Evolutionary conservation across 2,797 vertebrate genomes (phyloP).

Genomic region (Pangasius krempfi): DNA sequence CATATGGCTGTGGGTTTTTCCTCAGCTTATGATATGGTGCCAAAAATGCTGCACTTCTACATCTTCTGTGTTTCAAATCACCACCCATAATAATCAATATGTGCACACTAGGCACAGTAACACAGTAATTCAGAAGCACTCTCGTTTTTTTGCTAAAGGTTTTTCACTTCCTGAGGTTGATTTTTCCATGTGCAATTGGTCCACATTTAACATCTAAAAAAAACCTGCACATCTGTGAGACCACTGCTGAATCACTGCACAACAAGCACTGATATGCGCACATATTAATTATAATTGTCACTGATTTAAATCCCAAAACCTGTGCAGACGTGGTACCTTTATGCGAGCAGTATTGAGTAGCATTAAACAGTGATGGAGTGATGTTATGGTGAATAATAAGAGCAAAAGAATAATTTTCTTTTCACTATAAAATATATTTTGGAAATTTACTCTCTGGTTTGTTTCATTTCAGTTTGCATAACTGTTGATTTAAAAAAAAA

Average conservation of each 20-base stretch:
- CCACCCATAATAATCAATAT: not conserved
- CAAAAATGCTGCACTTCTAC: not conserved
- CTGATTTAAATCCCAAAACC: not conserved
- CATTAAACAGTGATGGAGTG: not conserved
- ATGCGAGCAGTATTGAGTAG: not conserved
- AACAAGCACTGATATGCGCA: not conserved
- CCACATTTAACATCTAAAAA: not conserved
- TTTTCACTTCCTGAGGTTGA: not conserved
- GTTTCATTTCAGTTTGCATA: not conserved
- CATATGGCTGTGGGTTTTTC: not conserved
- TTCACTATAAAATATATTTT: not conserved
- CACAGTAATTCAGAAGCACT: not conserved
- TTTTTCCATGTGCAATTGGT: not conserved
- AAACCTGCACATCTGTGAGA: not conserved
- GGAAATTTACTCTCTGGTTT: not conserved
- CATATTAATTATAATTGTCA: not conserved
- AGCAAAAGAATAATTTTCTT: not conserved
- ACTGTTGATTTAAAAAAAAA: not conserved
- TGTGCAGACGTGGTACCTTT: not conserved
- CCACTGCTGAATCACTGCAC: not conserved
- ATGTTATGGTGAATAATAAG: not conserved
- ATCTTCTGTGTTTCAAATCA: not conserved
- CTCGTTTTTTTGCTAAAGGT: too few species aligned
- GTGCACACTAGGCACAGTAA: not conserved
- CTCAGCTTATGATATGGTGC: not conserved